phyloP scores from a whole-genome alignment of 2,797 vertebrate genomes.

The Ceyx erithaca region DNA sequence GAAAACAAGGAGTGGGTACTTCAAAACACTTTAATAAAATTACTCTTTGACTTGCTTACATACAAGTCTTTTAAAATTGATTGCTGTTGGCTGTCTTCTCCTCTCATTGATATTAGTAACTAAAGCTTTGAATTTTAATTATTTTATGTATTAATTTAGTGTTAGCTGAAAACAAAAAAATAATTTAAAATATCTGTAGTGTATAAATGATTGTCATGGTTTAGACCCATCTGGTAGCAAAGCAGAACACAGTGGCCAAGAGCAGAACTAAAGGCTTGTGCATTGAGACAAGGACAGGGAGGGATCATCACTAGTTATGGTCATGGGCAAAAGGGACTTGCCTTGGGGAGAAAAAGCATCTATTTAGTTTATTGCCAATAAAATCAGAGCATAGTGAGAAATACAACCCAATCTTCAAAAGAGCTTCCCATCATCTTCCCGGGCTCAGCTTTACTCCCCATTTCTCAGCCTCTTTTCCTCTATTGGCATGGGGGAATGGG shows the following conservation, averaged over 20 bases:
- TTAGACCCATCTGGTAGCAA: background rate
- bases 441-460: background rate
- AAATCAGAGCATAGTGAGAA: background rate
- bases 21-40: conserved; percentile 35
- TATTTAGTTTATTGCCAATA: background rate
- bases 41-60: background rate
- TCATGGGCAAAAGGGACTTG: background rate
- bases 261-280: background rate
- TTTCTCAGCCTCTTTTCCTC: background rate
- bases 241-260: background rate
- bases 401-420: background rate
- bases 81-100: conserved; percentile 17
- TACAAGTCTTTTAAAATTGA: background rate
- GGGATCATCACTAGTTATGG: background rate
- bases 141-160: background rate
- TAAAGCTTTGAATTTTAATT: conserved; percentile 6
- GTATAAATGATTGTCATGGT: background rate
- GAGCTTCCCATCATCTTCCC: background rate
- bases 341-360: background rate
- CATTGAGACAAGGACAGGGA: background rate
- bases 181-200: background rate
- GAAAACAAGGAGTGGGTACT: conserved; percentile 11
- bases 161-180: background rate
- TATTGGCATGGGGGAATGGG: background rate
- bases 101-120: conserved; percentile 13